Conservation (phyloP, 2,113 vertebrate genomes). For the Aleadryas rufinucha region DNA sequence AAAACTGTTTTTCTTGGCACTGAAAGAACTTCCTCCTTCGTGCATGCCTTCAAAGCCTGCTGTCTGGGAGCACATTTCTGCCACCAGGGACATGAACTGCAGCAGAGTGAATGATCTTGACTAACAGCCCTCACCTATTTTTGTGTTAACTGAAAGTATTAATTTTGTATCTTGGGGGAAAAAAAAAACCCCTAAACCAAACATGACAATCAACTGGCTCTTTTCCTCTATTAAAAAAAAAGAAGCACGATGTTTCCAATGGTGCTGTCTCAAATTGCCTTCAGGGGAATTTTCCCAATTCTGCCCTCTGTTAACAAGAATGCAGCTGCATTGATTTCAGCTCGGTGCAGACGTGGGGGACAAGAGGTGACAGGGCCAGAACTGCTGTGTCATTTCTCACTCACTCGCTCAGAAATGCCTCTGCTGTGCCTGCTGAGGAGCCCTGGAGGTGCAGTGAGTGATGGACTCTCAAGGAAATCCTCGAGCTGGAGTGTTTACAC, state of each 20-base stretch:
- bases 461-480: conserved; percentile 37
- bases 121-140: neutral
- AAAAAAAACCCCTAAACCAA: neutral
- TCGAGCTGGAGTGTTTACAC: neutral
- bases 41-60: neutral
- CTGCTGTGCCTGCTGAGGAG: neutral
- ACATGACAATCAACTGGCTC: neutral
- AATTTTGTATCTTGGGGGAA: neutral
- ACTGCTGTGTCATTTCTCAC: conserved; percentile 39
- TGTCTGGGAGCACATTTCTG: neutral
- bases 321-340: neutral
- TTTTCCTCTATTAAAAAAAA: neutral
- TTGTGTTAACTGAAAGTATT: neutral
- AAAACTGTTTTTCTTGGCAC: neutral
- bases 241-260: neutral
- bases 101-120: neutral
- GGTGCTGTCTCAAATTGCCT: neutral
- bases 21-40: neutral
- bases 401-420: neutral
- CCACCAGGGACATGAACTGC: neutral
- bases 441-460: neutral
- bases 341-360: neutral
- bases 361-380: neutral
- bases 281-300: neutral
- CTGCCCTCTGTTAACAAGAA: neutral